A percentile compares a stretch with the other conserved stretches of the same genome.
Evolutionary conservation across 1,140 invertebrate species (phyloP).

Genomic region (Drosophila tropicalis): DNA sequence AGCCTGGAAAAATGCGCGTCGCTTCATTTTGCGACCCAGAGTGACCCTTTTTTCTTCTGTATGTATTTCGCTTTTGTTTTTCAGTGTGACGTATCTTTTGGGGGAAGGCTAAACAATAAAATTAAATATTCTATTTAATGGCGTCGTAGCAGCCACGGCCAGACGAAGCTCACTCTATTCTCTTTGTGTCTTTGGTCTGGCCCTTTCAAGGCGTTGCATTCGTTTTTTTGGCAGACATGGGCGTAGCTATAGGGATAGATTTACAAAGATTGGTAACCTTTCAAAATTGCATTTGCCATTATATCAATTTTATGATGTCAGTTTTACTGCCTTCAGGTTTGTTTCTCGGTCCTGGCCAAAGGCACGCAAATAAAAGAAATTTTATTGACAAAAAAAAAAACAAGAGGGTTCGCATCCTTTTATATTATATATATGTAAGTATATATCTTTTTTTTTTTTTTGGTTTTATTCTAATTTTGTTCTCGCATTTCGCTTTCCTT

Average conservation of each 20-base stretch:
- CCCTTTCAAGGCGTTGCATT: slow-evolving; percentile 29
- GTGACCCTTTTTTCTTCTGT: slow-evolving; percentile 53
- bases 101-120: slow-evolving; percentile 65
- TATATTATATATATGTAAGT: background rate
- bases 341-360: slow-evolving; percentile 50
- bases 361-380: slow-evolving; percentile 70
- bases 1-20: slow-evolving; percentile 58
- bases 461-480: slow-evolving; percentile 56
- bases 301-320: slow-evolving; percentile 67
- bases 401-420: slow-evolving; percentile 14
- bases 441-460: slow-evolving; percentile 43
- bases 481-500: slow-evolving; percentile 27
- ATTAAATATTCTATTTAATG: slow-evolving; percentile 81
- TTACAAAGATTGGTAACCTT: slow-evolving; percentile 2
- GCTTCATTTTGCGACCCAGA: slow-evolving; percentile 48
- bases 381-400: slow-evolving; percentile 65
- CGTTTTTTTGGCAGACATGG: slow-evolving; percentile 1
- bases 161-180: slow-evolving; percentile 47
- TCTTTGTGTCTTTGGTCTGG: background rate
- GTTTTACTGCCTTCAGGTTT: slow-evolving; percentile 37
- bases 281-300: slow-evolving; percentile 64
- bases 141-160: slow-evolving; percentile 54
- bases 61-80: background rate
- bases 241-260: background rate
- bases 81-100: slow-evolving; percentile 59